Base-by-base conservation (phyloP, 2,888 invertebrate species). In the Lingula anatina region DNA sequence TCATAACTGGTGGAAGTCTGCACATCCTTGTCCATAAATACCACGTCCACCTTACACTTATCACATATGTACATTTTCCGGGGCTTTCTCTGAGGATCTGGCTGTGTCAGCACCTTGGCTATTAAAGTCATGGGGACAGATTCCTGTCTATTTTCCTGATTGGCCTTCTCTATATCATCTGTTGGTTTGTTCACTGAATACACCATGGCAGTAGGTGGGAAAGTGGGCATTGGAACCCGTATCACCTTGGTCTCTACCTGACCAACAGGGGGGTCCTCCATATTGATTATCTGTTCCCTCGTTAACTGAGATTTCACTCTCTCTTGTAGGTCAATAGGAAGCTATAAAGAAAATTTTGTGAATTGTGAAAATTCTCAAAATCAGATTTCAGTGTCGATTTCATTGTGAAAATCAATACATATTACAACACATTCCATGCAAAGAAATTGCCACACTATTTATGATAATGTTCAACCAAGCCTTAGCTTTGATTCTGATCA, bases 251-350 rank as follows among this genome's bases (percentile, higher is more conserved):
- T 57, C 21, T 57, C 57, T 35, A 60, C 59, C 24, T 57, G 56
- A 5, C 47, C 43, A 38, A 47, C 44, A 1, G 55, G 48, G 12
- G 59, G 54, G 21, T 68, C 66, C 42, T 69, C 66, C 50, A 66
- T 56, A 37, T 65, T 62, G 3, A 66, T 57, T 24, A 68, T 59
- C 55, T 72, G 63, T 47, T 73, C 70, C 35, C 63, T 60, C 5
- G 73, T 72, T 60, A 79, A 65, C 52, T 79, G 77, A 44, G 66
- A 64, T 55, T 75, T 73, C 2, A 94, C 91, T 78, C 93, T 87
- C 41, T 89, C 86, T 80, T 95, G 95, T 31, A 93, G 86, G 76
- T 94, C 94, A 36, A 86, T 81, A 47, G 95, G 90, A 69, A 95
- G 83, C 93, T 94, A 80, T 49, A 81, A 80, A 64, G 54, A 31